Percentiles rank a stretch among this genome's conserved stretches.
These are phyloP conservation scores for Hormaphis cornu DNA, from an alignment of 1,140 invertebrate genomes.

Conservation along the genomic window DNA sequence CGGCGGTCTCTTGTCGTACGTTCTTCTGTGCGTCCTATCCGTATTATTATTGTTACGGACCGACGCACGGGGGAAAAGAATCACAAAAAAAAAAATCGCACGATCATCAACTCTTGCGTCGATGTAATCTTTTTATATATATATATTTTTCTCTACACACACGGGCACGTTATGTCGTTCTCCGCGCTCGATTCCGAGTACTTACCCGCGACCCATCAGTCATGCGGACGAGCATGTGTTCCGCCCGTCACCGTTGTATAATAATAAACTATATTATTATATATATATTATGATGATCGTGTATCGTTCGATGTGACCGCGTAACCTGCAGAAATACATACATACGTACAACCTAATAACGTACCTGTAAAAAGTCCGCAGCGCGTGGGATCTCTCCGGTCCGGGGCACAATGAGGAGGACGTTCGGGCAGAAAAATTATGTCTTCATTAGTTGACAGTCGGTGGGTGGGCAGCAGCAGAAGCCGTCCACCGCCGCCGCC, in stretches of 20 bases:
- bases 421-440: conserved; percentile 20
- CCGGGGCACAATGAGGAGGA: conserved; percentile 24
- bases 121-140: background rate
- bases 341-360: too few species aligned
- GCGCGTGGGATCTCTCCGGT: conserved; percentile 19
- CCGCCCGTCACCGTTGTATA: background rate
- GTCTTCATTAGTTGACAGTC: conserved; percentile 32
- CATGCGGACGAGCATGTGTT: conserved; percentile 27
- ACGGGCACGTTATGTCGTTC: background rate
- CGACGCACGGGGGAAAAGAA: background rate
- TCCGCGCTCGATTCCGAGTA: conserved; percentile 15
- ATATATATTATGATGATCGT: background rate
- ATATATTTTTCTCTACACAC: background rate
- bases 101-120: background rate
- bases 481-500: background rate
- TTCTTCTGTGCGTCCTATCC: background rate
- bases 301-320: too few species aligned
- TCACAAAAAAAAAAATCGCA: conserved; percentile 2
- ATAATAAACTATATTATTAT: background rate
- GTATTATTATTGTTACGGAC: too few species aligned
- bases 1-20: background rate
- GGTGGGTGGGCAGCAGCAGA: conserved; percentile 11
- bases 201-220: conserved; percentile 30
- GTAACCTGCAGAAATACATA: too few species aligned
- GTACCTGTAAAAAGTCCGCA: background rate